Conservation (phyloP, 2,888 invertebrate genomes). For the Incurvaria masculella region DNA sequence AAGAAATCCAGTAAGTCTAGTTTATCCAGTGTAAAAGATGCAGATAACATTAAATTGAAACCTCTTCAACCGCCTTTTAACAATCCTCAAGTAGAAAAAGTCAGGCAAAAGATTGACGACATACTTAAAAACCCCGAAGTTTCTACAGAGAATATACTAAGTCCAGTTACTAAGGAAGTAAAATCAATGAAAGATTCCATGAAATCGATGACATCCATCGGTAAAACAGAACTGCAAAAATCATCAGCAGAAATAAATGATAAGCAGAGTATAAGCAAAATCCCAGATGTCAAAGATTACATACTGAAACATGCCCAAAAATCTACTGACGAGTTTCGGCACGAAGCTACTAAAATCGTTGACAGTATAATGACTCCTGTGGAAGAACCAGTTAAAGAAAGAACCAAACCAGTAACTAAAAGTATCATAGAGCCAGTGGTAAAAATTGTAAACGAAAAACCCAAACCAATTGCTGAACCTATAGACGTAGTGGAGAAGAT, state of each 20-base stretch:
- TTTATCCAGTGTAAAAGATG: slow-evolving; percentile 13
- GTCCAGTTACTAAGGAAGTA: slow-evolving; percentile 20
- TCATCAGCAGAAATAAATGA: slow-evolving; percentile 30
- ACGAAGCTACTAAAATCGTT: slow-evolving; percentile 42
- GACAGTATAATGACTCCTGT: slow-evolving; percentile 49
- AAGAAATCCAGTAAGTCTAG: slow-evolving; percentile 18
- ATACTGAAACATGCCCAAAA: slow-evolving; percentile 23
- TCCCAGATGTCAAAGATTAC: slow-evolving; percentile 20
- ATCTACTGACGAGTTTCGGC: slow-evolving; percentile 31
- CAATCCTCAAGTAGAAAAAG: slow-evolving; percentile 48
- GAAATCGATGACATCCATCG: slow-evolving; percentile 28
- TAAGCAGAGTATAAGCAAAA: slow-evolving; percentile 14
- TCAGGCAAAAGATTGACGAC: slow-evolving; percentile 46
- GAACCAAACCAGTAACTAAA: slow-evolving; percentile 18
- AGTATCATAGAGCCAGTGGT: slow-evolving; percentile 41
- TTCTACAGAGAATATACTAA: slow-evolving; percentile 42
- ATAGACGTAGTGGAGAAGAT: slow-evolving; percentile 30
- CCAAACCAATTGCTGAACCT: slow-evolving; percentile 24
- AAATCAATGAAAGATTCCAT: slow-evolving; percentile 28
- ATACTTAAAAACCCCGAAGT: slow-evolving; percentile 49
- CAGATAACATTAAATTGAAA: slow-evolving; percentile 36
- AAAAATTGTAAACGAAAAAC: slow-evolving; percentile 42
- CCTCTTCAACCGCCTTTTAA: slow-evolving; percentile 45
- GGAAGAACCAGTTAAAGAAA: slow-evolving; percentile 32
- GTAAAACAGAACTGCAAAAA: slow-evolving; percentile 29